These are phyloP conservation scores for Diorhabda carinulata DNA, from an alignment of 1,140 invertebrate species.

Conservation along the genomic window DNA sequence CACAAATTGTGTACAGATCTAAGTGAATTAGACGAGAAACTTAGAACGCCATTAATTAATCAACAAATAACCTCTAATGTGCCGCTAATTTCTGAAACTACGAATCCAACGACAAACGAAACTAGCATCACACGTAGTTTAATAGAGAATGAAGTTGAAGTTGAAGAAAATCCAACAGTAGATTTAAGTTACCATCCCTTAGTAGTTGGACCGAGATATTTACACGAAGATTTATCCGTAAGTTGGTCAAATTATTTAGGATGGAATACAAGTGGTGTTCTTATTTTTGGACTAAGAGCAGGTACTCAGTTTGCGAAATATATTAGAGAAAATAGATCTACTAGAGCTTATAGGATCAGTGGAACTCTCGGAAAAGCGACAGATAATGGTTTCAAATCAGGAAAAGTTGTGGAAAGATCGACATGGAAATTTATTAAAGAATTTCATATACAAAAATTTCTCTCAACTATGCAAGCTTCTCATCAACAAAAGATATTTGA, in stretches of 20 bases:
- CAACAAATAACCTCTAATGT: constrained; percentile 54
- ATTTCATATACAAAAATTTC: constrained; percentile 63
- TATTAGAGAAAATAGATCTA: constrained; percentile 55
- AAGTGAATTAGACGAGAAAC: constrained; percentile 58
- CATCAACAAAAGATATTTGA: constrained; percentile 81
- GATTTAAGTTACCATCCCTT: constrained; percentile 68
- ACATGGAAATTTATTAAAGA: constrained; percentile 67
- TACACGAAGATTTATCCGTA: constrained; percentile 60
- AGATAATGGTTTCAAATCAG: constrained; percentile 67
- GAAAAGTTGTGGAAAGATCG: constrained; percentile 67
- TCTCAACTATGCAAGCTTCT: constrained; percentile 72
- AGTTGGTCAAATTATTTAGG: constrained; percentile 56
- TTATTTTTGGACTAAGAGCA: constrained; percentile 68
- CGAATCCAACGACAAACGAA: background rate
- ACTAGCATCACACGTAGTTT: no score
- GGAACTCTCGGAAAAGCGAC: constrained; percentile 77
- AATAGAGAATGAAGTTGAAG: constrained; percentile 24
- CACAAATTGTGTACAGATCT: constrained; percentile 68
- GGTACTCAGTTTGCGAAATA: constrained; percentile 55
- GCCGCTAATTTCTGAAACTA: constrained; percentile 51
- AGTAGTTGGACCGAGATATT: constrained; percentile 71
- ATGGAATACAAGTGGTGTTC: constrained; percentile 63
- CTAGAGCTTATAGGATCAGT: constrained; percentile 70
- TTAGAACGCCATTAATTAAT: constrained; percentile 59
- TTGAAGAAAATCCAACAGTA: constrained; percentile 29